These are phyloP conservation scores for Sandelia bainsii DNA, from an alignment of 2,797 vertebrate genomes.

Conservation along the genomic window DNA sequence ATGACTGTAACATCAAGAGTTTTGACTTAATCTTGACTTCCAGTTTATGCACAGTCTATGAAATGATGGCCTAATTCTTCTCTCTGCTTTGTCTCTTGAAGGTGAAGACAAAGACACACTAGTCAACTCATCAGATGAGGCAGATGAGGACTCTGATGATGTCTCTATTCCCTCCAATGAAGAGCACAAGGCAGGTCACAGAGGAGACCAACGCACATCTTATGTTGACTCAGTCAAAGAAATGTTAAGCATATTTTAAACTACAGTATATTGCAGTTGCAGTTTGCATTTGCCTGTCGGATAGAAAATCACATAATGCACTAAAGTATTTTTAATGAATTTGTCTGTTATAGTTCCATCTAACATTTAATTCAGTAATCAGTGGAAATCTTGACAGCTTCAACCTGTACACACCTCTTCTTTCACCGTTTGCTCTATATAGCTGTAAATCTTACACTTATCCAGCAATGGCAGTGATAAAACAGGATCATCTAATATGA, in stretches of 20 bases:
- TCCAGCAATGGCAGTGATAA: no score
- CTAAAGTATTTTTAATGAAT: neutral
- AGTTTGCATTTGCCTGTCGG: neutral
- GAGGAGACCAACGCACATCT: neutral
- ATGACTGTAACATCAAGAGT: neutral
- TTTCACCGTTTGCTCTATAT: no score
- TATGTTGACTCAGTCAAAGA: neutral
- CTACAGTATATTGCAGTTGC: neutral
- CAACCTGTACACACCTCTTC: neutral
- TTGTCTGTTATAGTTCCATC: neutral
- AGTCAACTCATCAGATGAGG: slow-evolving; percentile 87
- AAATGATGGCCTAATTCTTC: neutral
- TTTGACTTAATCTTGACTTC: neutral
- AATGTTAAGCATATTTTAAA: neutral
- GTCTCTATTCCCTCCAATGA: slow-evolving; percentile 89
- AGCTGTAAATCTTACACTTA: no score
- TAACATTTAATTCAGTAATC: neutral
- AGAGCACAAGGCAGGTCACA: slow-evolving; percentile 90
- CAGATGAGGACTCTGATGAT: slow-evolving; percentile 89
- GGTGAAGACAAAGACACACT: slow-evolving; percentile 85
- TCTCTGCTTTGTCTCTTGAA: slow-evolving; percentile 44
- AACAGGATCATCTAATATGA: neutral
- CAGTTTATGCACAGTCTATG: neutral
- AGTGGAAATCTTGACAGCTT: neutral
- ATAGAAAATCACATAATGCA: neutral